Evolutionary conservation across 2,888 invertebrate species (phyloP).

Genomic region (Zonitis immaculata): DNA sequence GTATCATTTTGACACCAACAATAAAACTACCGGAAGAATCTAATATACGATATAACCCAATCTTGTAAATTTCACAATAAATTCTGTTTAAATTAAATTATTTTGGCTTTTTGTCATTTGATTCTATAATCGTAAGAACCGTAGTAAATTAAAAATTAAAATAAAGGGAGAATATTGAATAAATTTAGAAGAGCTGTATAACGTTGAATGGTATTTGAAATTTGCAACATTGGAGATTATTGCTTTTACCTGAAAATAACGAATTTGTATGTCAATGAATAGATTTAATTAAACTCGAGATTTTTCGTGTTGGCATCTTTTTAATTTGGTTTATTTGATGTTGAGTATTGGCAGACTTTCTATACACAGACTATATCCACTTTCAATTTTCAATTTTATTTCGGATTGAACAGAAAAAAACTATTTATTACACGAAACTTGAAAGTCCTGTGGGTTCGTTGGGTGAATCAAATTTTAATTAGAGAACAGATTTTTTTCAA

Average conservation of each 20-base stretch:
- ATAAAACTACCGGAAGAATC: neutral
- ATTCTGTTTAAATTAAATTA: too few species aligned
- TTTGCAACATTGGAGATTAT: neutral
- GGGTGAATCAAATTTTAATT: too few species aligned
- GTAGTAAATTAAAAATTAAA: neutral
- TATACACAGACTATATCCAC: neutral
- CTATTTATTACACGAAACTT: too few species aligned
- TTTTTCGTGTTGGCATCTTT: slow-evolving; percentile 13
- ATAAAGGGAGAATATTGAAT: neutral
- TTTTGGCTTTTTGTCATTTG: too few species aligned
- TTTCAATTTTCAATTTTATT: too few species aligned
- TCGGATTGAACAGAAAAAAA: too few species aligned
- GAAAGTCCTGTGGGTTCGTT: too few species aligned
- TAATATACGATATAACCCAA: too few species aligned
- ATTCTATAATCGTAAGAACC: too few species aligned
- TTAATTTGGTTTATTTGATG: slow-evolving; percentile 4
- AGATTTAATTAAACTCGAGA: slow-evolving; percentile 13
- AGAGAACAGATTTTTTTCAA: too few species aligned
- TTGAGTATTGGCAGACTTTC: too few species aligned
- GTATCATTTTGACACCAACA: neutral
- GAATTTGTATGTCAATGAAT: slow-evolving; percentile 2
- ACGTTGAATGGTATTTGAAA: neutral
- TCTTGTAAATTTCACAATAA: too few species aligned
- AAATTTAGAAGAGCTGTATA: neutral
- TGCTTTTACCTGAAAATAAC: neutral